Conservation (phyloP, 2,113 vertebrate genomes). For the Pithys albifrons region DNA sequence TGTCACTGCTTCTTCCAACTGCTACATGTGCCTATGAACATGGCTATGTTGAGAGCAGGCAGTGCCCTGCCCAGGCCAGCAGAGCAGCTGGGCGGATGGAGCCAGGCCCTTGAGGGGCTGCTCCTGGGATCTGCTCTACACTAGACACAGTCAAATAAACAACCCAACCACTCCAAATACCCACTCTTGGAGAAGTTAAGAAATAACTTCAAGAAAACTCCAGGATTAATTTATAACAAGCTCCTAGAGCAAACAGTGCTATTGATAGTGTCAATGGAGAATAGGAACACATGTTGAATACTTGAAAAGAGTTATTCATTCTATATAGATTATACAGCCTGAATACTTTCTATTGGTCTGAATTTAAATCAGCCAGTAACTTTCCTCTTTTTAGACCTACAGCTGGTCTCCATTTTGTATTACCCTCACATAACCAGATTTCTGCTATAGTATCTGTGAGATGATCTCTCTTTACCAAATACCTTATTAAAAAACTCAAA, state of each 20-base stretch:
- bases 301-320: neutral
- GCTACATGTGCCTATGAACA: neutral
- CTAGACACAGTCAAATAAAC: neutral
- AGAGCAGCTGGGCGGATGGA: neutral
- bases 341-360: neutral
- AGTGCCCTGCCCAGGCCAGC: neutral
- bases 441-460: neutral
- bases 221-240: neutral
- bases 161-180: neutral
- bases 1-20: neutral
- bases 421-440: neutral
- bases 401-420: neutral
- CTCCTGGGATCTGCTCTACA: neutral
- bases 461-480: neutral
- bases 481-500: neutral
- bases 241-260: neutral
- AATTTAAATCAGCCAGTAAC: neutral
- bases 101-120: neutral
- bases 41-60: neutral
- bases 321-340: neutral
- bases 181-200: neutral
- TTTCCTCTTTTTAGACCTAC: neutral
- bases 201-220: neutral
- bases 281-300: neutral
- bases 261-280: neutral